Conservation (phyloP, 2,888 invertebrate genomes). For the Stratiomys singularior region DNA sequence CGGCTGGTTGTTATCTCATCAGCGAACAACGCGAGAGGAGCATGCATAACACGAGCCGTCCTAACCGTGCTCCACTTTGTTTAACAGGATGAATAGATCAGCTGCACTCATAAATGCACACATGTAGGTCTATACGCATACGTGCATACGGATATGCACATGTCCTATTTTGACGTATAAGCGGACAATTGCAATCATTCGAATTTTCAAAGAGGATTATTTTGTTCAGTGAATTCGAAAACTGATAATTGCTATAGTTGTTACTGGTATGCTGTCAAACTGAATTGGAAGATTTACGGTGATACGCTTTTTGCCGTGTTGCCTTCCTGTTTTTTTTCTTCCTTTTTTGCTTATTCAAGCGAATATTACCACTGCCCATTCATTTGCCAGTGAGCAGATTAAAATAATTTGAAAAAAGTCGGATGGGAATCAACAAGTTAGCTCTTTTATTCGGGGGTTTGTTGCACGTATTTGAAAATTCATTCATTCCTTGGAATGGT, state of each 20-base stretch:
- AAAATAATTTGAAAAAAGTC: no score
- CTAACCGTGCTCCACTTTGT: background rate
- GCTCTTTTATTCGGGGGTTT: no score
- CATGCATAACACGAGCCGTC: conserved; percentile 20
- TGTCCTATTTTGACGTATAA: conserved; percentile 15
- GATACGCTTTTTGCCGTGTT: conserved; percentile 4
- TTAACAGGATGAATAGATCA: conserved; percentile 19
- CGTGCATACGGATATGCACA: background rate
- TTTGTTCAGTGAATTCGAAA: conserved; percentile 57
- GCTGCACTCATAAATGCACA: background rate
- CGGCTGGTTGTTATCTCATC: conserved; percentile 25
- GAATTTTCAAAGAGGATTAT: conserved; percentile 55
- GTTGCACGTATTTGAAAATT: no score
- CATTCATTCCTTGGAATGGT: no score
- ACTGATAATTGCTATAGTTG: conserved; percentile 55
- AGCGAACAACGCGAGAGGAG: conserved; percentile 5
- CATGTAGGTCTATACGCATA: background rate
- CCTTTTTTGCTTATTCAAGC: conserved; percentile 16
- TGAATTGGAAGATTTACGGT: conserved; percentile 31
- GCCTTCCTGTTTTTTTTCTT: no score
- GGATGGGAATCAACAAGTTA: no score
- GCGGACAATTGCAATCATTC: conserved; percentile 29
- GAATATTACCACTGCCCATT: background rate
- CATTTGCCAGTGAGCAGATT: background rate
- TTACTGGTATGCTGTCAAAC: conserved; percentile 7